phyloP scores from a whole-genome alignment of 2,797 vertebrate species.

The Pangasius djambal region DNA sequence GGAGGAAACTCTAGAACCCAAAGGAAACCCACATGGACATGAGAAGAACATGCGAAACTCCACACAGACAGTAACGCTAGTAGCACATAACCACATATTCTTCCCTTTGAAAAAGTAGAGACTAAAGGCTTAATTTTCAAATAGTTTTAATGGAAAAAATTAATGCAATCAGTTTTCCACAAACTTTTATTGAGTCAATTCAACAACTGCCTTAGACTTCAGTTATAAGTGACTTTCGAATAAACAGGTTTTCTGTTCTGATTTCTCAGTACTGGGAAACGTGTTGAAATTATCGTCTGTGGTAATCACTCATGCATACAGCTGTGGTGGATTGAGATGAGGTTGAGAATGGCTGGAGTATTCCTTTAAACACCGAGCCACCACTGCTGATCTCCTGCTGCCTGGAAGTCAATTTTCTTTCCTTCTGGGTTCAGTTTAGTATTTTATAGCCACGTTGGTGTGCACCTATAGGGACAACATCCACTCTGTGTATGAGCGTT shows the following conservation, averaged over 20 bases:
- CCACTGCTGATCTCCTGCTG: background rate
- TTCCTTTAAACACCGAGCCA: background rate
- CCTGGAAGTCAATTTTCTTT: background rate
- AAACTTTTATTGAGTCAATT: background rate
- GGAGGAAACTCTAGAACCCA: background rate
- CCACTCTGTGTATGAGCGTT: too few relatives aligned
- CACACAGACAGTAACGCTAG: background rate
- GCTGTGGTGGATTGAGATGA: background rate
- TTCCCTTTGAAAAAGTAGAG: background rate
- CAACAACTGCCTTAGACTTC: background rate
- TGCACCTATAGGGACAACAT: background rate
- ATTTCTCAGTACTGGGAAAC: background rate
- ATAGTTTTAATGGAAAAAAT: background rate
- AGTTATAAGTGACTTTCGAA: background rate
- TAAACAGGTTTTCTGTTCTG: background rate
- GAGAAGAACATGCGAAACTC: background rate
- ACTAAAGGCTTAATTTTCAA: background rate
- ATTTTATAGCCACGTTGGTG: constrained; percentile 44
- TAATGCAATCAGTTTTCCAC: background rate
- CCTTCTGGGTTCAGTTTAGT: background rate
- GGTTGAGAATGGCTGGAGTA: background rate
- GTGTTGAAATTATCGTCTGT: background rate
- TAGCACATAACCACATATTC: background rate
- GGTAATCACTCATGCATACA: background rate
- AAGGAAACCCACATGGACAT: background rate